Percentiles rank a stretch among this genome's conserved stretches.
Evolutionary conservation across 2,797 vertebrate genomes (phyloP).

Genomic region (Margarornis squamiger): DNA sequence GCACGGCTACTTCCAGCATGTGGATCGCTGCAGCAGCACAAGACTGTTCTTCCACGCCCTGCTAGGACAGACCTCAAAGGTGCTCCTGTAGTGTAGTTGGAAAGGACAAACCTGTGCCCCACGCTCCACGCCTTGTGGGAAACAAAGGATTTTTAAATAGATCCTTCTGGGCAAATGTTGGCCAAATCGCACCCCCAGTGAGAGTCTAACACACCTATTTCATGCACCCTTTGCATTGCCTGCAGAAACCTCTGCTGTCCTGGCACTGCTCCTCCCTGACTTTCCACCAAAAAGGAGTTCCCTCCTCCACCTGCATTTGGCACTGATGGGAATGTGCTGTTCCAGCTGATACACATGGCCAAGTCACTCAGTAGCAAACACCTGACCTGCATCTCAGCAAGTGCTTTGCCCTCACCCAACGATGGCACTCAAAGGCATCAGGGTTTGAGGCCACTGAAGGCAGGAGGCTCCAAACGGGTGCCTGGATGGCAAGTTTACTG

Average conservation of each 20-base stretch:
- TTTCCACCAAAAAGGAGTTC: background rate
- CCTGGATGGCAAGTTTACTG: background rate
- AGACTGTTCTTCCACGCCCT: fast-evolving
- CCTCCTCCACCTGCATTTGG: fast-evolving
- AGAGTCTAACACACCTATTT: fast-evolving
- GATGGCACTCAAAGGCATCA: fast-evolving
- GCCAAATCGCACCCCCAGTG: background rate
- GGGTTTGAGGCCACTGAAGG: background rate
- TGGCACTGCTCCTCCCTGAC: background rate
- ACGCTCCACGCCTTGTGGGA: background rate
- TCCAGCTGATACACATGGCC: background rate
- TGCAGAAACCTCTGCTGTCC: background rate
- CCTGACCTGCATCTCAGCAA: background rate
- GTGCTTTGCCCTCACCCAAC: fast-evolving
- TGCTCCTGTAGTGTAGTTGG: fast-evolving
- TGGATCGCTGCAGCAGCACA: fast-evolving
- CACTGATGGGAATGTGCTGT: too few relatives aligned
- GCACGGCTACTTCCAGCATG: background rate
- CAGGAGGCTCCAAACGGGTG: background rate
- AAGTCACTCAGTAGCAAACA: background rate
- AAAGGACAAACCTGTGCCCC: background rate
- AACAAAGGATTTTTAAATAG: background rate
- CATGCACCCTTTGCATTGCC: background rate
- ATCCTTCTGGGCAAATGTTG: background rate
- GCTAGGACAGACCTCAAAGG: background rate